Evolutionary conservation across 2,888 invertebrate genomes (phyloP).

Genomic region (Cynaeus angustus): DNA sequence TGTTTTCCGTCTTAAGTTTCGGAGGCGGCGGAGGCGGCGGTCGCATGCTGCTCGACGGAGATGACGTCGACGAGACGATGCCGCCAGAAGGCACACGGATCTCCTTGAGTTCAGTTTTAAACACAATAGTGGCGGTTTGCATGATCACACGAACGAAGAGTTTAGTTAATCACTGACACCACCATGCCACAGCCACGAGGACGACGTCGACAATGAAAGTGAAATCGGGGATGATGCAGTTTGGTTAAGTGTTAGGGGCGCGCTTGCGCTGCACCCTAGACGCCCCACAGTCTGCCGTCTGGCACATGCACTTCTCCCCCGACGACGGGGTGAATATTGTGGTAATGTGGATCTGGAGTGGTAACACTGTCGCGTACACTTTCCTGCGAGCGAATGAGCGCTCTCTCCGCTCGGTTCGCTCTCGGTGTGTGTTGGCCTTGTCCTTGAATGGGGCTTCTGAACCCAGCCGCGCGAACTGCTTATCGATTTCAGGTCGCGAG

Average conservation of each 20-base stretch:
- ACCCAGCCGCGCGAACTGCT: conserved; percentile 68
- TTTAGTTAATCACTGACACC: conserved; percentile 65
- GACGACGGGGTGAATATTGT: conserved; percentile 62
- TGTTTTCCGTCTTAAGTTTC: conserved; percentile 63
- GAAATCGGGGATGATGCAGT: conserved; percentile 68
- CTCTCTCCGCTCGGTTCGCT: conserved; percentile 65
- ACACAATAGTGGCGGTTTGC: conserved; percentile 75
- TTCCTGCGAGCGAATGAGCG: conserved; percentile 53
- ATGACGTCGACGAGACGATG: conserved; percentile 67
- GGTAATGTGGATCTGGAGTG: conserved; percentile 17
- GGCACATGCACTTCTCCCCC: conserved; percentile 72
- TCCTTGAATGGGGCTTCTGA: conserved; percentile 74
- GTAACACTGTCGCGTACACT: conserved; percentile 39
- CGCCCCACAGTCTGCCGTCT: conserved; percentile 71
- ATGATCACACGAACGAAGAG: conserved; percentile 69
- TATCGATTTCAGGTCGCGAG: conserved; percentile 70
- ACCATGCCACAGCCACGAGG: conserved; percentile 12
- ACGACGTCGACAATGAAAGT: conserved; percentile 66
- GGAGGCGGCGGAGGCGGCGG: conserved; percentile 72
- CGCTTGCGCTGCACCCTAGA: conserved; percentile 75
- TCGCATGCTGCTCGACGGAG: conserved; percentile 60
- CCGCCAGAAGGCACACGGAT: conserved; percentile 65
- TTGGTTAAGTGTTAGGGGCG: conserved; percentile 65
- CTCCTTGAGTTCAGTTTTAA: conserved; percentile 68
- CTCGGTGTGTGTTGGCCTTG: conserved; percentile 72